Evolutionary conservation across 2,113 vertebrate genomes (phyloP), one percentile per base, ranked within the genome.

Genomic region (Propithecus coquereli): DNA sequence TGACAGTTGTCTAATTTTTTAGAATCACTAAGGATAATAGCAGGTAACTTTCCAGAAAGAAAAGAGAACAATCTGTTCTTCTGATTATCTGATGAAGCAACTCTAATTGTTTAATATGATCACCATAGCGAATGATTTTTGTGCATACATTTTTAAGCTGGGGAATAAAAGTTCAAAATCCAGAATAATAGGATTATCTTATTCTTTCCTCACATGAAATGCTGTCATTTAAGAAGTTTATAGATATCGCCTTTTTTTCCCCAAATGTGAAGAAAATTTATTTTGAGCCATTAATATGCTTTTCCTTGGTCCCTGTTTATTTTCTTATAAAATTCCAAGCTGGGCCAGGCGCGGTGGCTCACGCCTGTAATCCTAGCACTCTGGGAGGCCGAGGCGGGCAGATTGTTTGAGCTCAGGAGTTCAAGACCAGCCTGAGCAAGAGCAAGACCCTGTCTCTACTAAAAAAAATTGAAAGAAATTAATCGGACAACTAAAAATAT

Each of bases 1-100:
- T 73, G 59, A 45, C 20, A 8, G 34, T 88, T 90, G 54, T 43
- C 18, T 73, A 20, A 43, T 80, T 50, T 84, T 57, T 92, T 92
- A 94, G 90, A 87, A 83, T 95, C 25, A 80, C 87, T 81, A 76
- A 71, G 57, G 93, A 94, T 93, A 95, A 87, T 88, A 45, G 1
- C 47, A 82, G 0, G 6, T 68, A 71, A 85, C 27, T 85, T 93
- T 80, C 76, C 43, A 91, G 27, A 61, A 94, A 88, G 16, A 68
- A 92, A 81, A 76, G 5, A 6, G 54, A 95, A 65, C 66, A 86
- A 54, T 61, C 6, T 82, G 43, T 73, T 94, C 43, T 96, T 95
- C 27, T 83, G 30, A 90, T 12, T 93, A 0, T 66, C 37, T 83
- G 50, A 85, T 77, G 40, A 92, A 27, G 1, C 50, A 92, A 32